Conservation (phyloP, 2,113 vertebrate species). For the Brachyhypopomus occidentalis region DNA sequence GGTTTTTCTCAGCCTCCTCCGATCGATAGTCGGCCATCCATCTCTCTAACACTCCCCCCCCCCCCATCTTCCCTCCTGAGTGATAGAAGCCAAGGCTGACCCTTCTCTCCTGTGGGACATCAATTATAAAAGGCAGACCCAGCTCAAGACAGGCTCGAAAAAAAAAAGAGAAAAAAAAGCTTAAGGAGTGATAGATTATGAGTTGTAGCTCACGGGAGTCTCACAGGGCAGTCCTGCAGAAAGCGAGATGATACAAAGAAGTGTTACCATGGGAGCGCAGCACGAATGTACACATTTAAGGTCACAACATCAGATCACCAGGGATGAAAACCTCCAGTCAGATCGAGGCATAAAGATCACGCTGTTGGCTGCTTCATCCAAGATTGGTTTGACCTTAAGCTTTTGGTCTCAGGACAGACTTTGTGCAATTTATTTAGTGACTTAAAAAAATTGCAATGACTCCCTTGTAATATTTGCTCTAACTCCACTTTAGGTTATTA, state of each 20-base stretch:
- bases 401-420: too few species aligned
- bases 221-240: slow-evolving; percentile 22
- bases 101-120: slow-evolving; percentile 45
- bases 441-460: too few species aligned
- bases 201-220: slow-evolving; percentile 28
- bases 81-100: slow-evolving; percentile 46
- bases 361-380: too few species aligned
- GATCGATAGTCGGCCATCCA: slow-evolving; percentile 47
- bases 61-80: slow-evolving; percentile 24
- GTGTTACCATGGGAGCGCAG: slow-evolving; percentile 3
- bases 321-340: background rate
- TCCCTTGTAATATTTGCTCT: too few species aligned
- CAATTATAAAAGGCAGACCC: slow-evolving; percentile 44
- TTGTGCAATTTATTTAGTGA: too few species aligned
- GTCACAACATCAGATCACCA: background rate
- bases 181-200: slow-evolving; percentile 38
- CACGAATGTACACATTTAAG: slow-evolving; percentile 7
- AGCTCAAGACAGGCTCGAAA: background rate
- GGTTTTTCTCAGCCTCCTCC: slow-evolving; percentile 30
- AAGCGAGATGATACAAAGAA: slow-evolving; percentile 15
- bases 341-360: background rate
- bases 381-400: too few species aligned
- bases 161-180: slow-evolving; percentile 6
- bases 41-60: slow-evolving; percentile 36
- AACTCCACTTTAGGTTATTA: too few species aligned